Percentiles rank a stretch among this genome's conserved stretches.
phyloP scores from a whole-genome alignment of 1,140 invertebrate species.

The Calliopsis andreniformis region DNA sequence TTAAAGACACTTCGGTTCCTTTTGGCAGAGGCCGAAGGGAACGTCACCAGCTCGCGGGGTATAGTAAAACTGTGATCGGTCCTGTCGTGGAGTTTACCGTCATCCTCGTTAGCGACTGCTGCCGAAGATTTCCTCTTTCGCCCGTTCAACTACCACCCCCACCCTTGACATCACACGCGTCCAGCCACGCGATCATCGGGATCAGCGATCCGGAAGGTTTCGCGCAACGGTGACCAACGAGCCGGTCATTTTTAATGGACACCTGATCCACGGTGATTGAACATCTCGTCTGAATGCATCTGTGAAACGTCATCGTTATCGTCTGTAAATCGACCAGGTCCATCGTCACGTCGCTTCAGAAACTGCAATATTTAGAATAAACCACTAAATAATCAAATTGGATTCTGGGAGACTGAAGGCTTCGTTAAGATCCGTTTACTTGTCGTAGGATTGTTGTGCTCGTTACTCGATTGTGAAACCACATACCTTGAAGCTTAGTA shows the following conservation, averaged over 20 bases:
- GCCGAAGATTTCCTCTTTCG: slow-evolving; percentile 39
- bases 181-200: slow-evolving; percentile 65
- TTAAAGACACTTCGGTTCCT: not conserved
- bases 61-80: slow-evolving; percentile 16
- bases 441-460: no score
- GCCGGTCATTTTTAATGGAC: slow-evolving; percentile 63
- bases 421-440: no score
- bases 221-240: slow-evolving; percentile 67
- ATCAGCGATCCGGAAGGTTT: slow-evolving; percentile 69
- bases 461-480: no score
- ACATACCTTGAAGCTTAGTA: no score
- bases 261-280: slow-evolving; percentile 65
- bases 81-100: slow-evolving; percentile 21
- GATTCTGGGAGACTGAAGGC: no score
- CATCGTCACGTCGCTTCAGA: not conserved
- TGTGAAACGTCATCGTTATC: slow-evolving; percentile 31
- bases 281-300: slow-evolving; percentile 48
- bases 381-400: no score
- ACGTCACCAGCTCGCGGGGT: not conserved
- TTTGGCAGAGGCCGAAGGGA: not conserved
- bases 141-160: slow-evolving; percentile 53
- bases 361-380: not conserved
- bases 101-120: slow-evolving; percentile 36
- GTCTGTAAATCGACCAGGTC: not conserved
- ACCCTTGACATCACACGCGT: slow-evolving; percentile 60